Evolutionary conservation across 1,140 invertebrate genomes (phyloP).

Genomic region (Ceratosolen solmsi): DNA sequence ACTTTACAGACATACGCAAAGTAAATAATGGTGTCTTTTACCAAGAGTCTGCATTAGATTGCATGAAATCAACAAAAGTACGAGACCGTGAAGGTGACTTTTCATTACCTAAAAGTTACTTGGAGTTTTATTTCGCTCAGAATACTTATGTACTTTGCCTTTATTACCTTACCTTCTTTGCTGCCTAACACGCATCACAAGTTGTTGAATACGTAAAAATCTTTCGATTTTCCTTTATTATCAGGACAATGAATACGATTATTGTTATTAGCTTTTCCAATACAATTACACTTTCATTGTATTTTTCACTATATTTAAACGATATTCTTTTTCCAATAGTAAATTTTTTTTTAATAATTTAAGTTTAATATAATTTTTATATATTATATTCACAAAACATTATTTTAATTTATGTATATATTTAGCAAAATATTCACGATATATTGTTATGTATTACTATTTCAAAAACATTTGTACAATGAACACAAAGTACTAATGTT

Average conservation of each 20-base stretch:
- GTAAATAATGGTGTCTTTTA: slow-evolving; percentile 35
- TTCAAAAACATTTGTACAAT: no score
- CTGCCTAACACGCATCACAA: background rate
- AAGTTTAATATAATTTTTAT: no score
- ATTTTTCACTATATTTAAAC: no score
- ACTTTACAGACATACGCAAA: slow-evolving; percentile 1
- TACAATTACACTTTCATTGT: background rate
- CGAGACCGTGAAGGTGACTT: background rate
- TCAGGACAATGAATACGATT: background rate
- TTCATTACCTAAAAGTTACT: slow-evolving; percentile 39
- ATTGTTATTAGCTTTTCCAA: background rate
- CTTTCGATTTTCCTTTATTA: background rate
- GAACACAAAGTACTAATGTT: no score
- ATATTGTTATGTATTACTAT: no score
- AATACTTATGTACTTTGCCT: background rate
- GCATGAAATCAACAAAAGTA: slow-evolving; percentile 3
- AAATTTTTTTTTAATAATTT: no score
- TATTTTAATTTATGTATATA: no score
- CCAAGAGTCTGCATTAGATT: slow-evolving; percentile 22
- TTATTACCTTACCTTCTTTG: background rate
- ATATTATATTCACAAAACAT: no score
- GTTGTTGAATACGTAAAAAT: background rate
- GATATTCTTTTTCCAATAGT: no score
- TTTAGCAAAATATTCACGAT: no score
- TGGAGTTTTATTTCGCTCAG: slow-evolving; percentile 18